Evolutionary conservation across 2,113 vertebrate genomes (phyloP).

Genomic region (Nibea albiflora): DNA sequence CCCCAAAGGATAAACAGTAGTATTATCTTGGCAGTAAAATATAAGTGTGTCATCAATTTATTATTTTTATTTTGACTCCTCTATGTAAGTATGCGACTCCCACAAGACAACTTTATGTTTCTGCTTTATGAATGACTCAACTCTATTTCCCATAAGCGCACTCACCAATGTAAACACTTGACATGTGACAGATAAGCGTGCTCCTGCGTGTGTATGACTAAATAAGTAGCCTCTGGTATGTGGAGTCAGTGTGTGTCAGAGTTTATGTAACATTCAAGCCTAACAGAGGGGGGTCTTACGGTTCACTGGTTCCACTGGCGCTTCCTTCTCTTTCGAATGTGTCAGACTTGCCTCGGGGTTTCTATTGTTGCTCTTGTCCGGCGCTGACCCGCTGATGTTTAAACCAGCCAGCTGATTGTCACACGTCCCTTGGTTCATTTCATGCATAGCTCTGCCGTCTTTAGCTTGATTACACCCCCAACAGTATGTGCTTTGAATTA

Average conservation of each 20-base stretch:
- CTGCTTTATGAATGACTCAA: background rate
- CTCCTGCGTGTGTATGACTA: background rate
- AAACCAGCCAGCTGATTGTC: slow-evolving; percentile 35
- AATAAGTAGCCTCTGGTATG: background rate
- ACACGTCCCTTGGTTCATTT: slow-evolving; percentile 6
- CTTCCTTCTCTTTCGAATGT: slow-evolving; percentile 39
- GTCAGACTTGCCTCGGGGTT: slow-evolving; percentile 39
- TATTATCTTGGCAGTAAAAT: background rate
- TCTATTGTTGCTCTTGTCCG: slow-evolving; percentile 8
- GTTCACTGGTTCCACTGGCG: slow-evolving; percentile 19
- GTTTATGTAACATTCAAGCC: slow-evolving; percentile 45
- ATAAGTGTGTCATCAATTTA: background rate
- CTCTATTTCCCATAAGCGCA: background rate
- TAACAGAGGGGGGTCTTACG: slow-evolving; percentile 21
- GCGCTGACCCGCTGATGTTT: slow-evolving; percentile 6
- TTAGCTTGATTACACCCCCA: background rate
- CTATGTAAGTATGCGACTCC: background rate
- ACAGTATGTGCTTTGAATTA: background rate
- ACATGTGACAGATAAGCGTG: background rate
- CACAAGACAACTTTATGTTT: background rate
- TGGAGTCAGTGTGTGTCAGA: background rate
- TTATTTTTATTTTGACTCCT: background rate
- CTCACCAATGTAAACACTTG: background rate
- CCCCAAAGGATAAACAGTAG: background rate
- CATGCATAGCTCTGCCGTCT: background rate